Evolutionary conservation across 1,140 invertebrate species (phyloP).

Genomic region (Aphaenogaster floridana): DNA sequence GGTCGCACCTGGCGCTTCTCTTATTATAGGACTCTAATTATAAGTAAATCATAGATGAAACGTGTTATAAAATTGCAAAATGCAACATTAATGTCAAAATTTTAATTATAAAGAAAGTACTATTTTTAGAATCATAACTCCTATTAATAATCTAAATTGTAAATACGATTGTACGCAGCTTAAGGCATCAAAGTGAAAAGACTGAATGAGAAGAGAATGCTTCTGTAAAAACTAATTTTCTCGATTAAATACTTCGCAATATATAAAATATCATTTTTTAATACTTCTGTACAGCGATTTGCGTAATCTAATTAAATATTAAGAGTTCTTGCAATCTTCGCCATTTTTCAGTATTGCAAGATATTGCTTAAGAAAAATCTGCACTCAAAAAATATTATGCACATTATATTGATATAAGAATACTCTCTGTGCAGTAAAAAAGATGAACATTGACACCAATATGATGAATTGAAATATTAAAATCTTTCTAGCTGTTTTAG

Average conservation of each 20-base stretch:
- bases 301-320: constrained; percentile 24
- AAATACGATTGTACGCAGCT: not conserved
- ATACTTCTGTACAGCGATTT: not conserved
- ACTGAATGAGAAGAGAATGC: constrained; percentile 34
- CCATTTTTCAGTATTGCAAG: not conserved
- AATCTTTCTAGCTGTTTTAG: not conserved
- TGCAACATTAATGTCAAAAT: constrained; percentile 29
- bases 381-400: not conserved
- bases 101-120: constrained; percentile 51
- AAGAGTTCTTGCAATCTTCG: constrained; percentile 13
- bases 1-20: too few species aligned
- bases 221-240: constrained; percentile 31
- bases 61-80: constrained; percentile 9
- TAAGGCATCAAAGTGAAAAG: constrained; percentile 38
- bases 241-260: constrained; percentile 32
- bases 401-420: not conserved
- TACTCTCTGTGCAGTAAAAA: not conserved
- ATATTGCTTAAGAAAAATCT: constrained; percentile 18
- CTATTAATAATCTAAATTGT: constrained; percentile 26
- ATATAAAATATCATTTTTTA: constrained; percentile 34
- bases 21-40: not conserved
- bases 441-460: not conserved
- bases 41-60: constrained; percentile 21
- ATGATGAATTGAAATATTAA: not conserved
- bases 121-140: constrained; percentile 37